Base-by-base conservation (phyloP, 2,888 invertebrate genomes). In the Geotrupes spiniger region DNA sequence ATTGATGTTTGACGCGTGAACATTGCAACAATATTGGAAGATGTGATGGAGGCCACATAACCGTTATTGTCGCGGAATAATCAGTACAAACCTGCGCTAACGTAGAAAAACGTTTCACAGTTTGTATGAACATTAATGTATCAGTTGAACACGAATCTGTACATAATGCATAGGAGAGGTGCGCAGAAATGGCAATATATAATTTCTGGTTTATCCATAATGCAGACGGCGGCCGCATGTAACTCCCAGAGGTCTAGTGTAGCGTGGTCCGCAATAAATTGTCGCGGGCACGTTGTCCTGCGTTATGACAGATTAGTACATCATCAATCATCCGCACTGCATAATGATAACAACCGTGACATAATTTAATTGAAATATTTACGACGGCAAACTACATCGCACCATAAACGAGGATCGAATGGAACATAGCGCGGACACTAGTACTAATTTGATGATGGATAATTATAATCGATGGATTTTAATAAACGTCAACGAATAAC, bases 281-380 rank as follows among this genome's bases (percentile, higher is more conserved):
- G 64, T 47, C 56, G 57, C 63, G 60, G 63, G 60, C 63, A 64
- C 64, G 61, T 56, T 63, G 68, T 64, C 69, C 68, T 16, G 64
- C 66, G 61, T 64, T 68, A 66, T 71, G 71, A 71, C 71, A 71
- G 70, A 72, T 72, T 72, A 71, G 70, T 68, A 68, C 64, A 65
- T 70, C 71, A 70, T 72, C 71, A 68, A 72, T 72, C 71, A 71
- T 70, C 58, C 54, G 59, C 48, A 57, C 59, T 25, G 43, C 49
- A 46, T 51, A 42, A 45, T 49, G 52, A 47, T 47, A 48, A 38
- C 42, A 38, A 26, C 41, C 39, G 29, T 25, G 25, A 25, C 37
- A 38, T 48, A 48, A 48, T 48, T 52, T 52, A 52, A 52, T 49
- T 52, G 52, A 49, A 49, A 52, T 52, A 52, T 52, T 52, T 52